Evolutionary conservation across 1,140 invertebrate genomes (phyloP).

Genomic region (Camponotus pennsylvanicus): DNA sequence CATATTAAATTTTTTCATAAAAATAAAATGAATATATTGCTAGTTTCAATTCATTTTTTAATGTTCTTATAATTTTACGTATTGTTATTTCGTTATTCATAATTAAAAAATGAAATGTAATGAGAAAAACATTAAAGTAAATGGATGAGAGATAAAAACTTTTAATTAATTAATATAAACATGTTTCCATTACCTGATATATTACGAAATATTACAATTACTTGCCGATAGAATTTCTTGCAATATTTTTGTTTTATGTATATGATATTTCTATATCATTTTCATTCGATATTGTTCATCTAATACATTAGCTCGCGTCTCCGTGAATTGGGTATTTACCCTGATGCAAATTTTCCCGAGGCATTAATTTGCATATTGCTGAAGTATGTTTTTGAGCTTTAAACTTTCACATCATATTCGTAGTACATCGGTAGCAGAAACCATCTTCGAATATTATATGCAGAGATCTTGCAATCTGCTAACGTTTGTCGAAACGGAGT

Average conservation of each 20-base stretch:
- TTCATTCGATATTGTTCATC: conserved; percentile 33
- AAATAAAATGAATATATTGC: background rate
- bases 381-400: conserved; percentile 49
- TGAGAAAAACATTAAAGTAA: background rate
- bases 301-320: conserved; percentile 66
- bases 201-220: background rate
- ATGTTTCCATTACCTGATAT: conserved; percentile 22
- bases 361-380: conserved; percentile 68
- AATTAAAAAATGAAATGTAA: conserved; percentile 14
- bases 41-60: background rate
- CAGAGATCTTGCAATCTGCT: background rate
- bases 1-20: background rate
- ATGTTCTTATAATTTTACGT: conserved; percentile 3
- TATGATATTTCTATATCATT: conserved; percentile 12
- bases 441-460: conserved; percentile 5
- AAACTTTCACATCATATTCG: conserved; percentile 17
- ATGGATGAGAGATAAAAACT: background rate
- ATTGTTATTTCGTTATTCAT: conserved; percentile 15
- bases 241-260: background rate
- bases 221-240: background rate
- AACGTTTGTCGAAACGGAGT: background rate
- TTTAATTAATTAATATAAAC: conserved; percentile 34
- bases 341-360: conserved; percentile 58
- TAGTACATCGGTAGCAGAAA: background rate
- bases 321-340: conserved; percentile 16